Percentiles rank a stretch among this genome's conserved stretches.
Conservation (phyloP, 2,113 vertebrate genomes). For the Pontoporia blainvillei region DNA sequence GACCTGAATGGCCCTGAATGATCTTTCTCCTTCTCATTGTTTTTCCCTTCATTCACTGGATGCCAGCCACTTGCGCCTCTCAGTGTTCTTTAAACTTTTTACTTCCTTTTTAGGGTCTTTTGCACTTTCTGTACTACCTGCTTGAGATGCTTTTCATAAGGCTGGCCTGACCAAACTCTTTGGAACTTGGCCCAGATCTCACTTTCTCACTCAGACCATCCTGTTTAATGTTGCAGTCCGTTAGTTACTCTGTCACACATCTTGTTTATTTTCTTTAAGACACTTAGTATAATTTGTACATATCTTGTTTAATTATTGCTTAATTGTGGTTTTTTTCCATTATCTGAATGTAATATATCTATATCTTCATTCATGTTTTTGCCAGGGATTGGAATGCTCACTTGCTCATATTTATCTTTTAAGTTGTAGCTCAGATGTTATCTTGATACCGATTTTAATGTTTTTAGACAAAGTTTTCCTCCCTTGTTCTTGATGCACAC, state of each 20-base stretch:
- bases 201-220: not conserved
- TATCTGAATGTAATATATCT: not conserved
- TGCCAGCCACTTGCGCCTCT: not conserved
- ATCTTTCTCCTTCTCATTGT: not conserved
- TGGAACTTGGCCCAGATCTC: not conserved
- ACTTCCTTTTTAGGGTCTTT: not conserved
- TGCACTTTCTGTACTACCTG: not conserved
- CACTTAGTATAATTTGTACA: not conserved
- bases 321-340: not conserved
- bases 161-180: not conserved
- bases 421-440: not conserved
- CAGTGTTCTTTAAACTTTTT: not conserved
- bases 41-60: not conserved
- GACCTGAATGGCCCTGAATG: not conserved
- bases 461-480: not conserved
- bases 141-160: not conserved
- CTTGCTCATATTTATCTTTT: not conserved
- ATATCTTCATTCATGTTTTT: not conserved
- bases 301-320: not conserved
- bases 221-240: not conserved
- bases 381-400: not conserved
- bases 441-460: slow-evolving; percentile 11
- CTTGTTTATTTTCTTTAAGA: not conserved
- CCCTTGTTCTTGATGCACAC: not conserved
- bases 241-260: not conserved